Evolutionary conservation across 2,113 vertebrate genomes (phyloP).

Genomic region (Lynx canadensis): DNA sequence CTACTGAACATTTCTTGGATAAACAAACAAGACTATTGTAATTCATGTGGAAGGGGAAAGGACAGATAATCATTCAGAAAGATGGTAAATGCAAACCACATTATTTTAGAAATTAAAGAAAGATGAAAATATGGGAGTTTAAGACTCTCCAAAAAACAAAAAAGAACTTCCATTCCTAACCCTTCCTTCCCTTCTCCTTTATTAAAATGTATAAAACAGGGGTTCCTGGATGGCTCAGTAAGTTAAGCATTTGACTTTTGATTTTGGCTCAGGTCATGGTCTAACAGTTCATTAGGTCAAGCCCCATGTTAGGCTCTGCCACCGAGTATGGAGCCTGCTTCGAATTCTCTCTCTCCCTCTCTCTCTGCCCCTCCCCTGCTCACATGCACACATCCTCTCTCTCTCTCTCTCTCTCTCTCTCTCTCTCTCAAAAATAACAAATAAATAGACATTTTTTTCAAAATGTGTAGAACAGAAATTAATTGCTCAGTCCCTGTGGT

Average conservation of each 20-base stretch:
- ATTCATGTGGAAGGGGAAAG: not conserved
- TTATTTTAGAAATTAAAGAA: conserved; percentile 25
- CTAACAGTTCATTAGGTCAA: no score
- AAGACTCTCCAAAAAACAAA: not conserved
- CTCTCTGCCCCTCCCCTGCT: no score
- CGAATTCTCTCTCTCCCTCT: no score
- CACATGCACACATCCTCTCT: no score
- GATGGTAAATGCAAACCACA: not conserved
- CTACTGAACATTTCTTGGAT: not conserved
- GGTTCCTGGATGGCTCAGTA: no score
- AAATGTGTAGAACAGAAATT: not conserved
- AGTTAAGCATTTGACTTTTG: no score
- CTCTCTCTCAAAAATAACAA: no score
- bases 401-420: no score
- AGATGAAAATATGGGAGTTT: not conserved
- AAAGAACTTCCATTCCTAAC: not conserved
- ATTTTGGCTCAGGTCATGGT: no score
- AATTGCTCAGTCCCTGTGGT: not conserved
- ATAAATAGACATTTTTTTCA: not conserved
- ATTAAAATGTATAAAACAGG: not conserved
- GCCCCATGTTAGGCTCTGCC: no score
- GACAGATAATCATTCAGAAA: not conserved
- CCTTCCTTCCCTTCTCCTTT: not conserved
- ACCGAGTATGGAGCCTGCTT: no score
- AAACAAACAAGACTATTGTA: not conserved